Evolutionary conservation across 1,140 invertebrate genomes (phyloP).

Genomic region (Hylaeus anthracinus): DNA sequence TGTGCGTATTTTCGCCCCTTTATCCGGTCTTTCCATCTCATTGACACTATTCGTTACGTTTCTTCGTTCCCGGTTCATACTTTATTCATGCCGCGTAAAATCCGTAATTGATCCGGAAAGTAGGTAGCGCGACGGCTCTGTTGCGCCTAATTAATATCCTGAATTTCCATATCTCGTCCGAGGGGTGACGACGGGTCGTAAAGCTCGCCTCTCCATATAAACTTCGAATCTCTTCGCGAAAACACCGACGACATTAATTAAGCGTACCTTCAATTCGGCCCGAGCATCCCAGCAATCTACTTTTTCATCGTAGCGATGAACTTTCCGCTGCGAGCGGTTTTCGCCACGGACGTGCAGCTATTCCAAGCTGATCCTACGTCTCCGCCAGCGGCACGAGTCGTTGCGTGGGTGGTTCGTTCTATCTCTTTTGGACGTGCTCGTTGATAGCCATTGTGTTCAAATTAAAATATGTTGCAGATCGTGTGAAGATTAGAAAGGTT

Average conservation of each 20-base stretch:
- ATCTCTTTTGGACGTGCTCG: too few species aligned
- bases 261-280: not conserved
- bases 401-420: too few species aligned
- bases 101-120: conserved; percentile 20
- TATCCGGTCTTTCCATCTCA: conserved; percentile 20
- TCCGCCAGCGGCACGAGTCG: too few species aligned
- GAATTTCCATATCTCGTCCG: not conserved
- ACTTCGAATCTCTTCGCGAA: not conserved
- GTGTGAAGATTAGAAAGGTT: too few species aligned
- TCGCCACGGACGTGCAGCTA: too few species aligned
- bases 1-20: too few species aligned
- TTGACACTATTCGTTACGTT: conserved; percentile 30
- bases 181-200: not conserved
- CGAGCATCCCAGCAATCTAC: not conserved
- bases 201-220: not conserved
- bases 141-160: conserved; percentile 8
- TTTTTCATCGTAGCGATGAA: not conserved
- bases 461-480: too few species aligned
- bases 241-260: not conserved
- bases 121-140: not conserved
- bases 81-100: conserved; percentile 27
- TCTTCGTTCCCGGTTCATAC: conserved; percentile 21
- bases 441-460: too few species aligned
- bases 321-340: too few species aligned
- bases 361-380: too few species aligned